phyloP scores from a whole-genome alignment of 53 echinoderm and acorn worm genomes.

The Mesocentrotus franciscanus region DNA sequence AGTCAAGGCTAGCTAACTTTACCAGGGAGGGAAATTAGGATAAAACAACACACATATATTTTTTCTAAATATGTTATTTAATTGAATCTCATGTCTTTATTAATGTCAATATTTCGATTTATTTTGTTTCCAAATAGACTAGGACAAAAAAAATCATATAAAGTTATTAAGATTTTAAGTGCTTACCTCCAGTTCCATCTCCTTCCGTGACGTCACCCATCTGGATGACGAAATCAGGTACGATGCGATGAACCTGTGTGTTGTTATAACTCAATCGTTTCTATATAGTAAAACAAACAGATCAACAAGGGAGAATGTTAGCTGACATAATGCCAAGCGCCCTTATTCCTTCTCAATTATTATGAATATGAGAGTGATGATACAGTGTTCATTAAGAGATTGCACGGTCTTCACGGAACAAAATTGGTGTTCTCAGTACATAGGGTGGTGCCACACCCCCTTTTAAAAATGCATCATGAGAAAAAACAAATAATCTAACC shows the following conservation, averaged over 20 bases:
- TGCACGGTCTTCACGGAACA: no score
- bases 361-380: no score
- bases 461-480: no score
- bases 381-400: no score
- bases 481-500: no score
- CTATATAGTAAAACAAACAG: constrained; percentile 52
- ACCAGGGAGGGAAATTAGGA: no score
- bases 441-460: no score
- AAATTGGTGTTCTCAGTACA: no score
- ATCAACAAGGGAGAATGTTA: neutral
- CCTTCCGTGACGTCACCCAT: constrained; percentile 93
- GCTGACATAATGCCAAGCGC: neutral
- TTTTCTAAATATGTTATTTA: neutral
- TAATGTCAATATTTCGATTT: neutral
- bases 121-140: neutral
- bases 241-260: constrained; percentile 88
- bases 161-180: neutral
- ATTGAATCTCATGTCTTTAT: neutral
- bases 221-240: constrained; percentile 90
- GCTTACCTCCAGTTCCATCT: constrained; percentile 86
- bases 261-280: constrained; percentile 86
- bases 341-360: no score
- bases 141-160: neutral
- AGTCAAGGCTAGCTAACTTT: no score
- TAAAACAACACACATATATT: neutral